These are phyloP conservation scores for Homarus gammarus DNA, from an alignment of 2,888 invertebrate species.

Conservation along the genomic window DNA sequence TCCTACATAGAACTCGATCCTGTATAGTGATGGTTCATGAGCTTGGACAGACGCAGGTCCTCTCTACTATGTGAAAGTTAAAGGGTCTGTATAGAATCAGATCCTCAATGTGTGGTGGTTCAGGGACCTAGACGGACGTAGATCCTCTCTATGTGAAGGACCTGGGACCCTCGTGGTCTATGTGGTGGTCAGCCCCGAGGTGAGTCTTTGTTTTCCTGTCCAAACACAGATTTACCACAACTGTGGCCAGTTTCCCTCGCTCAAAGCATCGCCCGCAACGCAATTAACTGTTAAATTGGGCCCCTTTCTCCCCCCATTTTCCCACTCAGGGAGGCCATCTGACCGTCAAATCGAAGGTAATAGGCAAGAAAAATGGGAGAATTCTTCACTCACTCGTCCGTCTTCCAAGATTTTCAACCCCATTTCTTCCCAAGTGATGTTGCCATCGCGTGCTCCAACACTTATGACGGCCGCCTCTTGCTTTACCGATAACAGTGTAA, in stretches of 20 bases:
- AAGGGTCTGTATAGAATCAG: no score
- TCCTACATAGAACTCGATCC: no score
- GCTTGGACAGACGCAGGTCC: no score
- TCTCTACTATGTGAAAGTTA: no score
- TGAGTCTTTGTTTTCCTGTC: conserved; percentile 31
- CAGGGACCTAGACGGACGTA: no score
- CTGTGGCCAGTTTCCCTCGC: conserved; percentile 18
- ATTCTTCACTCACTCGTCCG: conserved; percentile 61
- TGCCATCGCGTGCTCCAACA: conserved; percentile 29
- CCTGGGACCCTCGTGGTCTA: not conserved
- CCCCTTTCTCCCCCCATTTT: conserved; percentile 50
- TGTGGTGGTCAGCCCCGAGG: no score
- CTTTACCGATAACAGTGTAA: no score
- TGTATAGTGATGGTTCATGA: no score
- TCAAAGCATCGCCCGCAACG: conserved; percentile 30
- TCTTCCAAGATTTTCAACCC: conserved; percentile 57
- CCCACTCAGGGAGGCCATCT: conserved; percentile 63
- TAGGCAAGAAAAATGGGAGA: conserved; percentile 67
- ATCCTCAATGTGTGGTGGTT: no score
- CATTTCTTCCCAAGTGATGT: conserved; percentile 45
- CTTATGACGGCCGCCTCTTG: not conserved
- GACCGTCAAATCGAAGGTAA: conserved; percentile 71
- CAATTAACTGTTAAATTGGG: conserved; percentile 70
- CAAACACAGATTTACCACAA: conserved; percentile 50
- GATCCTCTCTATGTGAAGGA: not conserved